phyloP scores from a whole-genome alignment of 2,888 invertebrate genomes.

The Mesoligia furuncula region DNA sequence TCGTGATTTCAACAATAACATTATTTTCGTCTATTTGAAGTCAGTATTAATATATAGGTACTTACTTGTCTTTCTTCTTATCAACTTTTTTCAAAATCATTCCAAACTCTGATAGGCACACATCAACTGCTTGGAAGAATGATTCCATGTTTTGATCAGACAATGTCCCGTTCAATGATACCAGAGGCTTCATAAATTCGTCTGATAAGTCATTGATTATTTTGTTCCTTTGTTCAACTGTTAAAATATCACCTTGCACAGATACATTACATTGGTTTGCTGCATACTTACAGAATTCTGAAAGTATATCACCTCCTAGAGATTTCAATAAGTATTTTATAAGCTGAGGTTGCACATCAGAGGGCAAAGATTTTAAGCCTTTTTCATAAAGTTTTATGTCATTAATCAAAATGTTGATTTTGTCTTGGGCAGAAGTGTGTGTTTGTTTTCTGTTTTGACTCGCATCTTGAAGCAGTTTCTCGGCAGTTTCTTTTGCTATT shows the following conservation, averaged over 20 bases:
- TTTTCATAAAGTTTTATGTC: slow-evolving; percentile 95
- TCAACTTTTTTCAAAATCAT: slow-evolving; percentile 97
- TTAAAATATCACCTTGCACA: slow-evolving; percentile 90
- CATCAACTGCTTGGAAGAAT: slow-evolving; percentile 94
- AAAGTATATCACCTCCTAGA: slow-evolving; percentile 95
- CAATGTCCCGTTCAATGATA: slow-evolving; percentile 92
- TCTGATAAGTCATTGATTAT: slow-evolving; percentile 92
- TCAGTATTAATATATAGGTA: slow-evolving; percentile 53
- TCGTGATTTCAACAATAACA: neutral
- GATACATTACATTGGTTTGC: slow-evolving; percentile 93
- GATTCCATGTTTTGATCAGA: slow-evolving; percentile 93
- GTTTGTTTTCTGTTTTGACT: slow-evolving; percentile 93
- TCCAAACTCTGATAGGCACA: slow-evolving; percentile 92
- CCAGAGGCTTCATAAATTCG: slow-evolving; percentile 92
- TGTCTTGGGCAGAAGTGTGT: slow-evolving; percentile 95
- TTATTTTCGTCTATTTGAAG: neutral
- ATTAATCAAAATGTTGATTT: slow-evolving; percentile 93
- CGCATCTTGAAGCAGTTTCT: slow-evolving; percentile 93
- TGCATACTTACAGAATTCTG: slow-evolving; percentile 94
- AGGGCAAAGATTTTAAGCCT: slow-evolving; percentile 92
- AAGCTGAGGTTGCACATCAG: slow-evolving; percentile 92
- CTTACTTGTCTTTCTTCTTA: slow-evolving; percentile 95
- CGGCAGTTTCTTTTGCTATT: slow-evolving; percentile 93
- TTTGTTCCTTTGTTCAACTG: slow-evolving; percentile 93
- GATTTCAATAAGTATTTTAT: slow-evolving; percentile 96